Evolutionary conservation across 1,140 invertebrate genomes (phyloP).

Genomic region (Ctenoplectra terminalis): DNA sequence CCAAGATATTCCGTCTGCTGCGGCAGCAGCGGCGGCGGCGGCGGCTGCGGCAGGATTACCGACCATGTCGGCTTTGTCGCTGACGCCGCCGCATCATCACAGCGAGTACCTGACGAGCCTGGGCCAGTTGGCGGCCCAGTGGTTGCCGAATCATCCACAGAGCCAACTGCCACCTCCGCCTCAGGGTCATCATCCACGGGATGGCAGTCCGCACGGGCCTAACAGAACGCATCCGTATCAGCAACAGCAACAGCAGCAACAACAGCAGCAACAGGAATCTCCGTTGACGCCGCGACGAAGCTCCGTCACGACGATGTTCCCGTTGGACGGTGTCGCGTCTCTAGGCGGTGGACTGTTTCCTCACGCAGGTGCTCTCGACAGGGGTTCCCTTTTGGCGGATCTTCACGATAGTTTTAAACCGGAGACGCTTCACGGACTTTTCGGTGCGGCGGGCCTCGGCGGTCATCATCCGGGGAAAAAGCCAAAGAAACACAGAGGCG

Average conservation of each 20-base stretch:
- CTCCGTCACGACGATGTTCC: conserved; percentile 75
- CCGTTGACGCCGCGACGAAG: conserved; percentile 66
- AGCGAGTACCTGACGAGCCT: conserved; percentile 81
- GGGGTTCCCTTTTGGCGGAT: conserved; percentile 73
- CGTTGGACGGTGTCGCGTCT: conserved; percentile 76
- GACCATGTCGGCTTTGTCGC: conserved; percentile 88
- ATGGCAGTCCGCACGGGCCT: conserved; percentile 73
- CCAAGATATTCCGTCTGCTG: conserved; percentile 76
- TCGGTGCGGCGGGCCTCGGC: conserved; percentile 68
- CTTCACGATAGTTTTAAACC: conserved; percentile 80
- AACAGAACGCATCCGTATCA: conserved; percentile 60
- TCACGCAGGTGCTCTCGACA: conserved; percentile 70
- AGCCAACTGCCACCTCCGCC: conserved; percentile 67
- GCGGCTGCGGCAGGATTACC: conserved; percentile 84
- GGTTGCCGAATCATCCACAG: conserved; percentile 76
- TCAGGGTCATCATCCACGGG: conserved; percentile 66
- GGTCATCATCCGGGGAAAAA: conserved; percentile 72
- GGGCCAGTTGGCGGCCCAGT: conserved; percentile 78
- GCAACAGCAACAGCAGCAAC: conserved; percentile 57
- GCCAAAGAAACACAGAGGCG: conserved; percentile 73
- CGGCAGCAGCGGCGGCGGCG: conserved; percentile 84
- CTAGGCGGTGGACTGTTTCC: conserved; percentile 74
- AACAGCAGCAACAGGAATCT: conserved; percentile 71
- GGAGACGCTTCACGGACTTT: conserved; percentile 77
- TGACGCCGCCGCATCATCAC: conserved; percentile 88